Conservation (phyloP, 1,140 invertebrate genomes). For the Drosophila tristis region DNA sequence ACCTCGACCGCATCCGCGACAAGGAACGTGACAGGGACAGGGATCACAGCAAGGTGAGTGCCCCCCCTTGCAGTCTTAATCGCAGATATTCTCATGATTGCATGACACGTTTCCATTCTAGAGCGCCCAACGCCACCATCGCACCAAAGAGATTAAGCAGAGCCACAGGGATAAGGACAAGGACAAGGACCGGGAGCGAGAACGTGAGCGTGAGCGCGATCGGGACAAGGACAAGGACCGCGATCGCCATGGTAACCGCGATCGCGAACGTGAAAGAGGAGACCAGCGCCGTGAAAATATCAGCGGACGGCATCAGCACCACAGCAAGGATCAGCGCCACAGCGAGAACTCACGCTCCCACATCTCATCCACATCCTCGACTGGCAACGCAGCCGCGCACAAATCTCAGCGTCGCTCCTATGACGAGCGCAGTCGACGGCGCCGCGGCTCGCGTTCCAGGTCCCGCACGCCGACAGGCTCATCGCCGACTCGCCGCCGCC, state of each 20-base stretch:
- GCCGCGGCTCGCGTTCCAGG: conserved; percentile 44
- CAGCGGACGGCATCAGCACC: conserved; percentile 32
- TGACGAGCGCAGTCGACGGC: conserved; percentile 57
- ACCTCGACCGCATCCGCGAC: conserved; percentile 34
- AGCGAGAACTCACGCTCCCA: conserved; percentile 45
- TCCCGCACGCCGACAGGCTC: conserved; percentile 58
- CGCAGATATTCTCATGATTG: not conserved
- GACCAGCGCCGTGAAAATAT: conserved; percentile 25
- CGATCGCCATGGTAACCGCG: conserved; percentile 9
- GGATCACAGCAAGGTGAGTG: conserved; percentile 42
- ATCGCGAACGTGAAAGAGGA: conserved; percentile 10
- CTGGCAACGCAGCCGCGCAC: conserved; percentile 9
- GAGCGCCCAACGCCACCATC: conserved; percentile 48
- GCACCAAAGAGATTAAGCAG: conserved; percentile 59
- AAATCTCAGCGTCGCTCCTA: conserved; percentile 47
- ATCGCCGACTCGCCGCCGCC: conserved; percentile 22
- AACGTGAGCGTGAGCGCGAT: conserved; percentile 37
- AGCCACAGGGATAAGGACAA: conserved; percentile 32
- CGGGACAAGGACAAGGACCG: conserved; percentile 33
- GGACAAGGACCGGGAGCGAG: conserved; percentile 22
- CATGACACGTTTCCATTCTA: not conserved
- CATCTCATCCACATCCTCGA: conserved; percentile 38
- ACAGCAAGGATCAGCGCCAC: conserved; percentile 48
- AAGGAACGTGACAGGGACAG: conserved; percentile 27
- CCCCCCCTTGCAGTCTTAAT: not conserved